These are phyloP conservation scores for Phalacrocorax carbo DNA, from an alignment of 2,113 vertebrate genomes.

Conservation along the genomic window DNA sequence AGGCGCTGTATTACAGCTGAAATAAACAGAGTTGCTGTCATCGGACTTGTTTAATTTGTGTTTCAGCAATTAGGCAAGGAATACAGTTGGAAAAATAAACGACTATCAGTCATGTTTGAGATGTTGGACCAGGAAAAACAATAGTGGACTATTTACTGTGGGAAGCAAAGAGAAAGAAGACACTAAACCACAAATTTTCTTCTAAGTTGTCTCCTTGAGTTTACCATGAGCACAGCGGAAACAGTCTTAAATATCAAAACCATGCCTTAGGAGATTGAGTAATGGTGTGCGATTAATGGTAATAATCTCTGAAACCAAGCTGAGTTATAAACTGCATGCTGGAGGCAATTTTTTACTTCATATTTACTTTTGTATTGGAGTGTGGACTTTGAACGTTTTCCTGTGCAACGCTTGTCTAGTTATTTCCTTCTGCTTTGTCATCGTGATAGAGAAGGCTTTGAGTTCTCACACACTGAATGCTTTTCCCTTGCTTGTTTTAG, in stretches of 20 bases:
- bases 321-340: background rate
- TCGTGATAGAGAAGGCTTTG: background rate
- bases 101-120: background rate
- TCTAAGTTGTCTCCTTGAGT: background rate
- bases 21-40: background rate
- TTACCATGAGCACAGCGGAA: background rate
- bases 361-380: background rate
- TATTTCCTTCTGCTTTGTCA: background rate
- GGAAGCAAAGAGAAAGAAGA: background rate
- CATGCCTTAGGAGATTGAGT: background rate
- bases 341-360: background rate
- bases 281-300: background rate
- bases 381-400: background rate
- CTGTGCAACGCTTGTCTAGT: accelerated
- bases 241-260: background rate
- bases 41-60: background rate
- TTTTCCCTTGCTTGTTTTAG: background rate
- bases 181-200: background rate
- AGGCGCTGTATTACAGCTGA: background rate
- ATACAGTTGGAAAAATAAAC: slow-evolving; percentile 15
- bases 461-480: background rate
- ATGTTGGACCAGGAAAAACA: background rate
- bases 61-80: background rate
- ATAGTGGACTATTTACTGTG: background rate
- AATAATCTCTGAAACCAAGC: background rate